phyloP scores from a whole-genome alignment of 2,113 vertebrate genomes.

The Origma solitaria region DNA sequence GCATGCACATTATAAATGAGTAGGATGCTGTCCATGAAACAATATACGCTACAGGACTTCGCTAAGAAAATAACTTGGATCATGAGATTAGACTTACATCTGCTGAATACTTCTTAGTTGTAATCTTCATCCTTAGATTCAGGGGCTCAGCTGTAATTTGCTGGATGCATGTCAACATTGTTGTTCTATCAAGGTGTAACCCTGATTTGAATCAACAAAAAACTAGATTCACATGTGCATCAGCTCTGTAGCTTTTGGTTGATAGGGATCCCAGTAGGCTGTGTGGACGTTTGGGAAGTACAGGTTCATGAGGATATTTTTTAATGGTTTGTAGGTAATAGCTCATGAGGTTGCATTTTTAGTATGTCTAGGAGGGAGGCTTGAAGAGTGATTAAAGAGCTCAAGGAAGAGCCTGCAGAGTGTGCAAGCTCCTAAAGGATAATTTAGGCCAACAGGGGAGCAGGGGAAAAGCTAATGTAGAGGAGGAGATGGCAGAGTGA shows the following conservation, averaged over 20 bases:
- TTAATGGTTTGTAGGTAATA: neutral
- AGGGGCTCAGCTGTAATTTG: neutral
- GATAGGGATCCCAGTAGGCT: neutral
- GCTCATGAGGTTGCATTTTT: neutral
- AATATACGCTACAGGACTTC: neutral
- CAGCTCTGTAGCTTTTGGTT: neutral
- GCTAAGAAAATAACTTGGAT: neutral
- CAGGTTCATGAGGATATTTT: neutral
- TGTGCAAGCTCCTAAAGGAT: neutral
- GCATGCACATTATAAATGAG: neutral
- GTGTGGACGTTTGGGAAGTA: accelerated
- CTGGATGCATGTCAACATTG: neutral
- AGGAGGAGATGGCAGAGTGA: neutral
- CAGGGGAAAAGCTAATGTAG: neutral
- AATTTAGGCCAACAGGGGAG: neutral
- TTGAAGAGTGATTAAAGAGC: neutral
- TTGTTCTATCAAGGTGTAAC: neutral
- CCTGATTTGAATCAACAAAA: neutral
- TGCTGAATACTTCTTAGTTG: neutral
- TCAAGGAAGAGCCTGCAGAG: neutral
- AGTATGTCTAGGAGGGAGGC: neutral
- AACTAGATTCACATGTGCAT: neutral
- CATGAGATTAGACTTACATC: neutral
- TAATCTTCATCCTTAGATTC: neutral
- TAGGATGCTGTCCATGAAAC: neutral